These are phyloP conservation scores for Chaenogobius annularis DNA, from an alignment of 2,113 vertebrate genomes.

Conservation along the genomic window DNA sequence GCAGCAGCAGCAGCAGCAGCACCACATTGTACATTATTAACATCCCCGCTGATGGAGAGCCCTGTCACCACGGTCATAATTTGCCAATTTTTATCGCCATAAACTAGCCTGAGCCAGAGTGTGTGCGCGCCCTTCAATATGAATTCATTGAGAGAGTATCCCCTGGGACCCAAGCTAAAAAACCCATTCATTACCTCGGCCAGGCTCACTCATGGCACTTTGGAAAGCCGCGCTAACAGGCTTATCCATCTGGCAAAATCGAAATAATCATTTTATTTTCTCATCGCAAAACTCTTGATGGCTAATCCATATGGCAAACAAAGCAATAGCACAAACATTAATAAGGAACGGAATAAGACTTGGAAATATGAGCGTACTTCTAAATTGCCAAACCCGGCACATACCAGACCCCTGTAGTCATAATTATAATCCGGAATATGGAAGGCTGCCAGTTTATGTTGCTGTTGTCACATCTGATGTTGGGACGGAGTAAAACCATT, in stretches of 20 bases:
- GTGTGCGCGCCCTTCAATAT: conserved; percentile 57
- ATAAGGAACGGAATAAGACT: conserved; percentile 11
- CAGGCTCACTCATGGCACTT: conserved; percentile 62
- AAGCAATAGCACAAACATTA: not conserved
- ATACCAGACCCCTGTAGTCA: conserved; percentile 57
- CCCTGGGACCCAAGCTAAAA: conserved; percentile 52
- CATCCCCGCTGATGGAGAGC: conserved; percentile 65
- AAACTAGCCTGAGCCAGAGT: conserved; percentile 54
- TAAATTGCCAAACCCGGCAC: conserved; percentile 28
- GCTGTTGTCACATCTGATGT: conserved; percentile 38
- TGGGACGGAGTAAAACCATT: conserved; percentile 27
- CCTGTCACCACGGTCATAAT: conserved; percentile 73
- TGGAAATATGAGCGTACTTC: not conserved
- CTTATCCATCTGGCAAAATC: conserved; percentile 53
- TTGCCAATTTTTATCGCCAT: conserved; percentile 75
- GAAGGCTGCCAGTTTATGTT: conserved; percentile 50
- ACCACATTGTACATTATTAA: conserved; percentile 72
- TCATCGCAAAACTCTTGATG: conserved; percentile 23
- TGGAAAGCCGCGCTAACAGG: conserved; percentile 66
- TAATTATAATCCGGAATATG: conserved; percentile 58
- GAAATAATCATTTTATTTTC: conserved; percentile 55
- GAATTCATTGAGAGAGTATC: conserved; percentile 72
- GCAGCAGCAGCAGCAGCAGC: no score
- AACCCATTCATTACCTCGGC: conserved; percentile 63
- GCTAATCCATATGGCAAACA: conserved; percentile 22